A percentile compares a stretch with the other conserved stretches of the same genome.
Evolutionary conservation across 2,888 invertebrate genomes (phyloP).

Genomic region (Prosopocoilus inquinatus): DNA sequence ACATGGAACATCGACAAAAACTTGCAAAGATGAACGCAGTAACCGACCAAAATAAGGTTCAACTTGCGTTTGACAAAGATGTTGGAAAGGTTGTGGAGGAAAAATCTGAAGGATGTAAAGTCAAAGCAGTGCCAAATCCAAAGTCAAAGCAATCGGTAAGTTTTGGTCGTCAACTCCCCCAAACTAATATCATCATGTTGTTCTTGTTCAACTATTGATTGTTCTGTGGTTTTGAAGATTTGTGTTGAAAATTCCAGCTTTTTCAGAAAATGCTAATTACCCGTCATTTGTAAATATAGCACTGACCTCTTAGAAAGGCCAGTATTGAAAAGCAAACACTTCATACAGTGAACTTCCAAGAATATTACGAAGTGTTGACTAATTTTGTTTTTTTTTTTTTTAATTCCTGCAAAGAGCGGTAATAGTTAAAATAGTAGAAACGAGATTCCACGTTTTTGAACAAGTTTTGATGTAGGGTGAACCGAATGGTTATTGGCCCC

Average conservation of each 20-base stretch:
- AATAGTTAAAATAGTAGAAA: too few species aligned
- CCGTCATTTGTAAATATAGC: too few species aligned
- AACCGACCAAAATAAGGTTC: not conserved
- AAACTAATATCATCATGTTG: too few species aligned
- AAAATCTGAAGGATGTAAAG: slow-evolving; percentile 15
- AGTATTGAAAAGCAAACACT: too few species aligned
- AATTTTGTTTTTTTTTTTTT: too few species aligned
- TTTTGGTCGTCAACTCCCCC: not conserved
- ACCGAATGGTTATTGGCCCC: too few species aligned
- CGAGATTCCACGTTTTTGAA: too few species aligned
- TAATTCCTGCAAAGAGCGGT: too few species aligned
- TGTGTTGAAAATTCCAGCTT: not conserved
- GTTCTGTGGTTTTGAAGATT: not conserved
- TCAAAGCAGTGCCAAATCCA: slow-evolving; percentile 36
- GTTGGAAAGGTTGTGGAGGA: slow-evolving; percentile 6
- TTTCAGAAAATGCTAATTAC: not conserved
- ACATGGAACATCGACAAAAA: slow-evolving; percentile 52
- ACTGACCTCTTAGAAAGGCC: too few species aligned
- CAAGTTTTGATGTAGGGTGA: too few species aligned
- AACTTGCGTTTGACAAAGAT: not conserved
- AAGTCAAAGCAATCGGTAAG: slow-evolving; percentile 43
- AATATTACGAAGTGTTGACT: too few species aligned
- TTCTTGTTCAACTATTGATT: not conserved
- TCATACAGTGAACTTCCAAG: too few species aligned
- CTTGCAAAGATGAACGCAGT: slow-evolving; percentile 21